These are phyloP conservation scores for Planiliza haematocheilus DNA, from an alignment of 2,113 vertebrate genomes.

Conservation along the genomic window DNA sequence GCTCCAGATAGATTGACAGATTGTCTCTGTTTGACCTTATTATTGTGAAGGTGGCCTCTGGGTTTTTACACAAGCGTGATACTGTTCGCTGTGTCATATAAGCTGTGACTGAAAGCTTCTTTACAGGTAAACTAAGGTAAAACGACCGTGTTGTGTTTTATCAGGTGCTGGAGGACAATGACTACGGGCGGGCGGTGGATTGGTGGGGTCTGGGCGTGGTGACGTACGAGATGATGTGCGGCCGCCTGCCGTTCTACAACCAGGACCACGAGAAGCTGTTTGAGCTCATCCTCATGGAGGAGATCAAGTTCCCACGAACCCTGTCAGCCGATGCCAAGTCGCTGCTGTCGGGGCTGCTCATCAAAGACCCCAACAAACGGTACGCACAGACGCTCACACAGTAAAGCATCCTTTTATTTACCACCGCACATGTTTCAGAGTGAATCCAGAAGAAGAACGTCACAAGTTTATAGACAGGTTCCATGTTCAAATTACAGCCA, in stretches of 20 bases:
- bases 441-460: too few relatives aligned
- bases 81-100: too few relatives aligned
- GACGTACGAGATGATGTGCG: slow-evolving; percentile 87
- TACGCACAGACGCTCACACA: slow-evolving; percentile 21
- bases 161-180: slow-evolving; percentile 86
- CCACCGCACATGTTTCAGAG: too few relatives aligned
- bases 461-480: too few relatives aligned
- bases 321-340: slow-evolving; percentile 85
- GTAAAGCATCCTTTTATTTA: too few relatives aligned
- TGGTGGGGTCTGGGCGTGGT: slow-evolving; percentile 86
- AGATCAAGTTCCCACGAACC: slow-evolving; percentile 85
- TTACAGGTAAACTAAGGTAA: too few relatives aligned
- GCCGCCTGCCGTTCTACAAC: slow-evolving; percentile 86
- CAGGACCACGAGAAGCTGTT: slow-evolving; percentile 87
- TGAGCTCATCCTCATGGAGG: slow-evolving; percentile 86
- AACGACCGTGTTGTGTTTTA: accelerated
- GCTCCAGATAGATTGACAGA: too few relatives aligned
- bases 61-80: too few relatives aligned
- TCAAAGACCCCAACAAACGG: slow-evolving; percentile 86
- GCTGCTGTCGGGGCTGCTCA: slow-evolving; percentile 83
- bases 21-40: not conserved
- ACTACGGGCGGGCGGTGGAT: slow-evolving; percentile 85
- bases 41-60: too few relatives aligned
- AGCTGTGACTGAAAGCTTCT: too few relatives aligned
- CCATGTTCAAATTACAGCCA: too few relatives aligned